phyloP scores from a whole-genome alignment of 1,140 invertebrate species.

The Hycleus cichorii region DNA sequence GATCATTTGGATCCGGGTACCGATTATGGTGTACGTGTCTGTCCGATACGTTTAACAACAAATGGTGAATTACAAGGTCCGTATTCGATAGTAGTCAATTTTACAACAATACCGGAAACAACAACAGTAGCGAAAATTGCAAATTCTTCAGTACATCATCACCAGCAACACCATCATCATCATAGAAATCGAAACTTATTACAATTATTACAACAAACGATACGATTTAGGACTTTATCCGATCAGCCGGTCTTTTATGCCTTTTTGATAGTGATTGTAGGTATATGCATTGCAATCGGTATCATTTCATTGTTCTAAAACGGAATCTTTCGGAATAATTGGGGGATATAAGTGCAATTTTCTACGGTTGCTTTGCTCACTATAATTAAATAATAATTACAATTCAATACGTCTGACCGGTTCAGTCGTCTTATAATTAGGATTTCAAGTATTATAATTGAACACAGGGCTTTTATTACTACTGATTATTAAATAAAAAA shows the following conservation, averaged over 20 bases:
- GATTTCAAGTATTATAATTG: constrained; percentile 33
- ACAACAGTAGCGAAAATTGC: constrained; percentile 29
- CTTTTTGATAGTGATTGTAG: constrained; percentile 52
- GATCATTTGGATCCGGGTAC: constrained; percentile 59
- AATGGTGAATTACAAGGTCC: constrained; percentile 54
- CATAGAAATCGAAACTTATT: constrained; percentile 25
- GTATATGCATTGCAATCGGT: constrained; percentile 52
- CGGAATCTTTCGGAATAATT: neutral
- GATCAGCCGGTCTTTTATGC: constrained; percentile 60
- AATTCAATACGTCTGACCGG: neutral
- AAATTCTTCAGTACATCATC: constrained; percentile 4
- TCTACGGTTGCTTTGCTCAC: constrained; percentile 19
- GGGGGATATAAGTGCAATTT: constrained; percentile 20
- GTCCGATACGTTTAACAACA: constrained; percentile 55
- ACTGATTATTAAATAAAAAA: constrained; percentile 16
- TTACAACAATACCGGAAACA: constrained; percentile 44
- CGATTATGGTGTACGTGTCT: constrained; percentile 67
- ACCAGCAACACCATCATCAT: constrained; percentile 15
- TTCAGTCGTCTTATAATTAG: neutral
- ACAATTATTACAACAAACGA: constrained; percentile 27
- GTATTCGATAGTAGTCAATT: constrained; percentile 53
- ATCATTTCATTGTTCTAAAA: constrained; percentile 28
- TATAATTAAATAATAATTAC: neutral
- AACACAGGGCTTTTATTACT: constrained; percentile 34
- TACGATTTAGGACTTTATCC: constrained; percentile 46